Percentiles rank a stretch among this genome's conserved stretches.
phyloP scores from a whole-genome alignment of 30 jellyfish, hydroid and myxozoan species.

The Phacellophora camtschatica region DNA sequence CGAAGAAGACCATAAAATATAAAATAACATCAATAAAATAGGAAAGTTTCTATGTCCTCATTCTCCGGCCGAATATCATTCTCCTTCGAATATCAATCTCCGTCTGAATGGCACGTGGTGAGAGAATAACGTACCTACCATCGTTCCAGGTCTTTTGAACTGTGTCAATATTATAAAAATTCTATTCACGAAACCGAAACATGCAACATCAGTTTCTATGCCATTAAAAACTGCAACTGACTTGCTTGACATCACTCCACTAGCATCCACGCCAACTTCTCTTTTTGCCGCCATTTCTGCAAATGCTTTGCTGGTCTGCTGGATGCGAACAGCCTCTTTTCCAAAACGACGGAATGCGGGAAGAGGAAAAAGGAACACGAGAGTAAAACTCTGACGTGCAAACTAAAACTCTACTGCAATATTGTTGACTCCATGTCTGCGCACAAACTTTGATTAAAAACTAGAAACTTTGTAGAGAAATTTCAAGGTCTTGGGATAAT shows the following conservation, averaged over 20 bases:
- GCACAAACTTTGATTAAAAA: too few relatives aligned
- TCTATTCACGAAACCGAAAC: constrained; percentile 70
- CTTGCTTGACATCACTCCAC: constrained; percentile 1
- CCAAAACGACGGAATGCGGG: too few relatives aligned
- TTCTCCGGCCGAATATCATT: neutral
- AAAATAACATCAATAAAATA: neutral
- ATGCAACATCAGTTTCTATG: constrained; percentile 50
- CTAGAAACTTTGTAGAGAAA: too few relatives aligned
- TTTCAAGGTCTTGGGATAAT: too few relatives aligned
- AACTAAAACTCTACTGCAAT: too few relatives aligned
- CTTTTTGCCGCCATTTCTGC: neutral
- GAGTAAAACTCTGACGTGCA: too few relatives aligned
- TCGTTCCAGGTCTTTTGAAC: constrained; percentile 78
- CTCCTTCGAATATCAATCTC: too few relatives aligned
- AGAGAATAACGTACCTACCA: constrained; percentile 15
- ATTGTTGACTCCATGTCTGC: too few relatives aligned
- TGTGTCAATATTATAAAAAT: constrained; percentile 72
- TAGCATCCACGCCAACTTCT: neutral
- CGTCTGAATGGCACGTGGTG: too few relatives aligned
- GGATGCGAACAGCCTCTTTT: too few relatives aligned
- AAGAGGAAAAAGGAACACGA: too few relatives aligned
- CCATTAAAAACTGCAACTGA: constrained; percentile 31
- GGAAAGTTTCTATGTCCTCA: neutral
- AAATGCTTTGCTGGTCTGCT: neutral
- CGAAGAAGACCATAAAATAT: too few relatives aligned